Percentiles rank a stretch among this genome's conserved stretches.
Evolutionary conservation across 2,113 vertebrate species (phyloP).

Genomic region (Cebus imitator): DNA sequence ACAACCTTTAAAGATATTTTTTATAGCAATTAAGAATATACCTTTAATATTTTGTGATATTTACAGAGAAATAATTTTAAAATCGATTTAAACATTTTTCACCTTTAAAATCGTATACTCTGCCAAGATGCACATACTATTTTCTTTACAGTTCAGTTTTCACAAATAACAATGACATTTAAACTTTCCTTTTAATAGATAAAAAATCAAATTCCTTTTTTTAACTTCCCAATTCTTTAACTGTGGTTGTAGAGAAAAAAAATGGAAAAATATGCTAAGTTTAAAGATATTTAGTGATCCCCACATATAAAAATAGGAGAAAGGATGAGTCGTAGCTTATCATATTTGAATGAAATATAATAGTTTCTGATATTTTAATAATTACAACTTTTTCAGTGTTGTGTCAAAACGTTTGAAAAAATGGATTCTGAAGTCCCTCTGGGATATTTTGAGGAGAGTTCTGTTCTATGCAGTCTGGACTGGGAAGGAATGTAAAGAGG

Average conservation of each 20-base stretch:
- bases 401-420: background rate
- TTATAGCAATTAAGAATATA: background rate
- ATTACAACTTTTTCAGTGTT: background rate
- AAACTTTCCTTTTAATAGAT: background rate
- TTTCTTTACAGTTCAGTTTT: background rate
- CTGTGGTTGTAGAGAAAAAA: background rate
- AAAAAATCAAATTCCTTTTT: background rate
- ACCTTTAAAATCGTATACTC: background rate
- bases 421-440: background rate
- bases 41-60: background rate
- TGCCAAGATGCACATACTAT: background rate
- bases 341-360: background rate
- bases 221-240: background rate
- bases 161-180: background rate
- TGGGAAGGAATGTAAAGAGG: background rate
- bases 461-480: background rate
- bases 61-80: conserved; percentile 22
- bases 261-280: background rate
- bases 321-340: background rate
- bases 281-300: background rate
- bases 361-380: background rate
- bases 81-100: background rate
- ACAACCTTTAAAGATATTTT: background rate
- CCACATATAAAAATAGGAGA: background rate
- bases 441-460: background rate